Conservation (phyloP, 1,140 invertebrate species). For the Drosophila nigromelanica region DNA sequence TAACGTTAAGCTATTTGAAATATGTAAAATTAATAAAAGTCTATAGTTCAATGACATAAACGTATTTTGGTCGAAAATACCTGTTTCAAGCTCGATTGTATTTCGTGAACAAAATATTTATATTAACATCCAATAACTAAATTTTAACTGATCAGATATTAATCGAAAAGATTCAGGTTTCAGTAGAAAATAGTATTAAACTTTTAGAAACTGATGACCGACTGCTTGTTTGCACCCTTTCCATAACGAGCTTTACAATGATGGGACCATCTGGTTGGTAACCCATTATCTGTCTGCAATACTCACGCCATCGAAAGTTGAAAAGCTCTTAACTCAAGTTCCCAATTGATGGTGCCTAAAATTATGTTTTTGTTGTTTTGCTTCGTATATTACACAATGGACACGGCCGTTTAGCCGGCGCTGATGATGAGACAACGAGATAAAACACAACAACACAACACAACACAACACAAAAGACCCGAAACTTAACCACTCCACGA, state of each 20-base stretch:
- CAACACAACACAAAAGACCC: conserved; percentile 15
- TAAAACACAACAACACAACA: conserved; percentile 9
- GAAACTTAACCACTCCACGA: conserved; percentile 45
- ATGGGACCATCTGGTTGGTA: conserved; percentile 14
- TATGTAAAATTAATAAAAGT: no score
- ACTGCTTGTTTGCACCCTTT: background rate
- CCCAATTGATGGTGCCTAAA: conserved; percentile 34
- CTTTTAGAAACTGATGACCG: background rate
- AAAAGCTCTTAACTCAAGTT: conserved; percentile 38
- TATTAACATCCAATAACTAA: no score
- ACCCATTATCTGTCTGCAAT: conserved; percentile 3
- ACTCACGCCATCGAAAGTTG: conserved; percentile 64
- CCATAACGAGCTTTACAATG: background rate
- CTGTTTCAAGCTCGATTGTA: no score
- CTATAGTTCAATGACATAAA: no score
- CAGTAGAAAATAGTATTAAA: background rate
- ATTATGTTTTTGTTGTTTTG: conserved; percentile 35
- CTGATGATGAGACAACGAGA: conserved; percentile 21
- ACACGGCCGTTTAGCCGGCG: conserved; percentile 19
- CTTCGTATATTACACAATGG: conserved; percentile 73
- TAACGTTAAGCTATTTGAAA: no score
- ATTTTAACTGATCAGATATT: no score
- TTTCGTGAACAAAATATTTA: no score
- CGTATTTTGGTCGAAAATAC: no score
- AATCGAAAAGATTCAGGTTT: no score